A percentile compares a stretch with the other conserved stretches of the same genome.
Conservation (phyloP, 1,140 invertebrate species). For the Bombyx mandarina region DNA sequence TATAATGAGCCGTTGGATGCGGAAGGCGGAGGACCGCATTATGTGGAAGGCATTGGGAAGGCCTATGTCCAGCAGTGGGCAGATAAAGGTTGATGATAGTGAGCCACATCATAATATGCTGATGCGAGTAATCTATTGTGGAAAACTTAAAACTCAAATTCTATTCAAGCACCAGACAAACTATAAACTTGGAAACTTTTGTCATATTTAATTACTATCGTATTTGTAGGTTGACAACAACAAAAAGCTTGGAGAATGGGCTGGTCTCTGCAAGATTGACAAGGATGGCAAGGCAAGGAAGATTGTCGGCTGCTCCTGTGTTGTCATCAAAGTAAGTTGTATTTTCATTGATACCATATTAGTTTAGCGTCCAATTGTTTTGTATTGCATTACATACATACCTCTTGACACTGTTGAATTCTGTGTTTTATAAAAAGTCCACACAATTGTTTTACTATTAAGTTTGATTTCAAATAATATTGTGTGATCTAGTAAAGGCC, state of each 20-base stretch:
- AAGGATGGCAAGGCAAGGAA: constrained; percentile 98
- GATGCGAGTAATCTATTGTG: too few relatives aligned
- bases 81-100: too few relatives aligned
- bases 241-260: constrained; percentile 99
- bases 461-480: neutral
- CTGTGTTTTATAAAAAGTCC: neutral
- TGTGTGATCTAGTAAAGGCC: neutral
- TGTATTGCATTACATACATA: neutral
- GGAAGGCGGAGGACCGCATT: too few relatives aligned
- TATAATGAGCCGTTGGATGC: too few relatives aligned
- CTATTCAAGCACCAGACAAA: too few relatives aligned
- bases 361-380: neutral
- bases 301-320: constrained; percentile 98
- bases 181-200: too few relatives aligned
- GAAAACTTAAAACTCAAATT: too few relatives aligned
- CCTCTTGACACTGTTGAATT: neutral
- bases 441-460: neutral
- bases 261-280: constrained; percentile 99
- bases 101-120: too few relatives aligned
- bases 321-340: constrained; percentile 89
- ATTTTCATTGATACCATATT: neutral
- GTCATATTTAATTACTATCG: neutral
- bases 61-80: too few relatives aligned
- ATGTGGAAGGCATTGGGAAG: too few relatives aligned
- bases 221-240: constrained; percentile 89